These are phyloP conservation scores for Masticophis lateralis DNA, from an alignment of 2,797 vertebrate species.

Conservation along the genomic window DNA sequence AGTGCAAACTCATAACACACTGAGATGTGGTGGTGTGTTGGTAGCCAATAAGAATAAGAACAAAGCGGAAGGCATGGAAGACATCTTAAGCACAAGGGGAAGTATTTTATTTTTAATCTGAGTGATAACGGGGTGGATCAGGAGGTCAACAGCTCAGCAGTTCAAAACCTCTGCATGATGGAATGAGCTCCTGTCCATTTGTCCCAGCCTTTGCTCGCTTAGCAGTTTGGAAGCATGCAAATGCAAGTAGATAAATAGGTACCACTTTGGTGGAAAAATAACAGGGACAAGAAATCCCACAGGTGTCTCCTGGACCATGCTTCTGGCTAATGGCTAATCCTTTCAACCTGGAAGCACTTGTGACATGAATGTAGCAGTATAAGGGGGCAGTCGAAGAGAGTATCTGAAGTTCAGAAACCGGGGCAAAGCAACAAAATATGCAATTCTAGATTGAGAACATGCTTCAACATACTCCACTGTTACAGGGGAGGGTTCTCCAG, in stretches of 20 bases:
- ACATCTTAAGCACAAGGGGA: neutral
- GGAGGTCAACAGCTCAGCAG: neutral
- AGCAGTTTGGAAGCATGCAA: neutral
- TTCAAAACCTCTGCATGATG: neutral
- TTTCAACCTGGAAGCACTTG: neutral
- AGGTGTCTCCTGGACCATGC: neutral
- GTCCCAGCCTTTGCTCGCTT: neutral
- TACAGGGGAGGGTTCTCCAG: neutral
- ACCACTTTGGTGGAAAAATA: neutral
- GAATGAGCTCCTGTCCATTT: neutral
- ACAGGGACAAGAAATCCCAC: neutral
- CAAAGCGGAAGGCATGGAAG: neutral
- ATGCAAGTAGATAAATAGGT: neutral
- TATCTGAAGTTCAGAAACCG: neutral
- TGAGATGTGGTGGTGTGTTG: neutral
- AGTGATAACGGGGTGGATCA: neutral
- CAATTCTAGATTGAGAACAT: neutral
- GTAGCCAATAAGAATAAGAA: neutral
- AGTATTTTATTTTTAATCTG: neutral
- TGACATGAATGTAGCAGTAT: neutral
- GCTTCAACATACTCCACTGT: neutral
- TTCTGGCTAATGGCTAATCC: neutral
- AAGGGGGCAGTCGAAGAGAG: neutral
- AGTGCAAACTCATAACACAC: neutral
- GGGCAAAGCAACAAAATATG: neutral